Evolutionary conservation across 2,888 invertebrate species (phyloP).

Genomic region (Stenichneumon culpator): DNA sequence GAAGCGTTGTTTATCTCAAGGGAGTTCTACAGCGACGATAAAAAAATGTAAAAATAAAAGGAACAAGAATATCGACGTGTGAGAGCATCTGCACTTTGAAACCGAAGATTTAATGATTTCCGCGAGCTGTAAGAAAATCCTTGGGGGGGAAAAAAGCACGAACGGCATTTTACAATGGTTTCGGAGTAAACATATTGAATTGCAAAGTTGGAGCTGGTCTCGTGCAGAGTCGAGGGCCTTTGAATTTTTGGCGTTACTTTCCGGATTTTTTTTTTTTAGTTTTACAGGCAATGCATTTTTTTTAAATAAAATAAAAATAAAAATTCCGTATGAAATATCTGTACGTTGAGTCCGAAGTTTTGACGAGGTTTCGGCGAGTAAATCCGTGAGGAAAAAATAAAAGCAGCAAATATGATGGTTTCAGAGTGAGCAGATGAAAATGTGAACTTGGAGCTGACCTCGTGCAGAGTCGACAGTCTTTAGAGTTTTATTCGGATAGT

Average conservation of each 20-base stretch:
- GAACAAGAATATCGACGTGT: not conserved
- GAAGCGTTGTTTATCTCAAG: conserved; percentile 23
- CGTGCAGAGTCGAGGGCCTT: no score
- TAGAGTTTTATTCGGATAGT: not conserved
- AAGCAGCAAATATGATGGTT: not conserved
- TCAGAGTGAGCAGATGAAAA: not conserved
- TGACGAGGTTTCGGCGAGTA: no score
- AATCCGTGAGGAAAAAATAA: no score
- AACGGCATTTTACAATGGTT: no score
- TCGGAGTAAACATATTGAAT: no score
- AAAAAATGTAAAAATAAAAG: not conserved
- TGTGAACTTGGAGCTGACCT: not conserved
- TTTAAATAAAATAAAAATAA: no score
- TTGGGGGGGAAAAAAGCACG: conserved; percentile 6
- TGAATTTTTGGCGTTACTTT: no score
- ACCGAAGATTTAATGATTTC: not conserved
- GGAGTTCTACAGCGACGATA: not conserved
- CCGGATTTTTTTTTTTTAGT: no score
- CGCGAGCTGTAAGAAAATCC: not conserved
- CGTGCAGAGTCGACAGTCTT: not conserved
- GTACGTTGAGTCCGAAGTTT: no score
- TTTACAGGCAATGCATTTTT: no score
- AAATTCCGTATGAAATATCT: no score
- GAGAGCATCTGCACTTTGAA: not conserved
- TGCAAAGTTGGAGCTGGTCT: no score